Percentiles rank a stretch among this genome's conserved stretches.
Evolutionary conservation across 2,797 vertebrate species (phyloP).

Genomic region (Oophaga sylvatica): DNA sequence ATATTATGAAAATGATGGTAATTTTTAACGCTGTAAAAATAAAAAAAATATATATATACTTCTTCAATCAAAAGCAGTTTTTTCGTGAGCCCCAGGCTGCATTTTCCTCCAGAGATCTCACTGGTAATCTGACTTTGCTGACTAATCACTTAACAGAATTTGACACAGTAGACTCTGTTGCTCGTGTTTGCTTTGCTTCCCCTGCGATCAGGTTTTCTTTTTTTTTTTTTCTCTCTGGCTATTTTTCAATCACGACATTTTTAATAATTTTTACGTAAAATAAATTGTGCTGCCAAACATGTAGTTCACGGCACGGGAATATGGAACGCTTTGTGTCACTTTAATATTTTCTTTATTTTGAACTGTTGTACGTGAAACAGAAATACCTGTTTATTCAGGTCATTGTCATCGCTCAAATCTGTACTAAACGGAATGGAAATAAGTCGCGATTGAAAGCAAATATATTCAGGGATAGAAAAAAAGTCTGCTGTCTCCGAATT

Average conservation of each 20-base stretch:
- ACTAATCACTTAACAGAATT: slow-evolving; percentile 58
- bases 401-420: neutral
- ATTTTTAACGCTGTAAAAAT: slow-evolving; percentile 33
- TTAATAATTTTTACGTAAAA: neutral
- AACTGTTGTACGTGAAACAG: neutral
- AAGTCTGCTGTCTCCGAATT: neutral
- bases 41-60: slow-evolving; percentile 21
- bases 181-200: slow-evolving; percentile 15
- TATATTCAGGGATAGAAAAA: neutral
- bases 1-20: slow-evolving; percentile 5
- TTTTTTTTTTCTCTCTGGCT: slow-evolving; percentile 30
- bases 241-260: neutral
- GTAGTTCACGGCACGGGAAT: neutral
- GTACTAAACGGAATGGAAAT: neutral
- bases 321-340: slow-evolving; percentile 9
- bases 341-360: neutral
- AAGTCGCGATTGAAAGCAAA: neutral
- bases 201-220: neutral
- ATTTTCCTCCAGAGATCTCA: slow-evolving; percentile 34
- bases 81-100: slow-evolving; percentile 37
- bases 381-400: neutral
- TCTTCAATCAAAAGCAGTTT: slow-evolving; percentile 16
- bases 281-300: slow-evolving; percentile 20
- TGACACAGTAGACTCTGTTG: slow-evolving; percentile 41
- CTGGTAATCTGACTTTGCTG: slow-evolving; percentile 50